phyloP scores from a whole-genome alignment of 2,797 vertebrate species.

The Craterocephalus amniculus region DNA sequence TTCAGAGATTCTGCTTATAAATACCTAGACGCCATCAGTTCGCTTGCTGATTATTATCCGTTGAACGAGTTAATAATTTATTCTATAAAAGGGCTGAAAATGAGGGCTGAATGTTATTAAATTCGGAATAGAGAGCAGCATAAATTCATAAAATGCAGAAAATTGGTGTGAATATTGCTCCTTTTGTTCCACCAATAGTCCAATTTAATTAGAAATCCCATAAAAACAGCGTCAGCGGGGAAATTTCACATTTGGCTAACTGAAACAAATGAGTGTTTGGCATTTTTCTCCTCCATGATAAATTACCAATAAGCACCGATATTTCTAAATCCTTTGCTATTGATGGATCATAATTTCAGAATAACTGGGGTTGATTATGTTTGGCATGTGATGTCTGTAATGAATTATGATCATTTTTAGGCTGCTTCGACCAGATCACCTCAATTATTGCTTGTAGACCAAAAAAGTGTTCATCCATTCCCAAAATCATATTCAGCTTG shows the following conservation, averaged over 20 bases:
- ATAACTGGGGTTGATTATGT: background rate
- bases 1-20: background rate
- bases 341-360: background rate
- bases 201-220: slow-evolving; percentile 3
- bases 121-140: background rate
- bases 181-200: slow-evolving; percentile 6
- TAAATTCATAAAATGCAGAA: slow-evolving; percentile 1
- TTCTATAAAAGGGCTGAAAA: background rate
- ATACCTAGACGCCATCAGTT: background rate
- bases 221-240: background rate
- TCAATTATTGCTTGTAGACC: background rate
- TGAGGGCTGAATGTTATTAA: background rate
- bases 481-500: background rate
- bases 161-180: slow-evolving; percentile 9
- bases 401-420: background rate
- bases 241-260: slow-evolving; percentile 1
- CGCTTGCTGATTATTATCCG: background rate
- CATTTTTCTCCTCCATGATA: background rate
- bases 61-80: background rate
- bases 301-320: background rate
- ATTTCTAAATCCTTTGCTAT: background rate
- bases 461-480: background rate
- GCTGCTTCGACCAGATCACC: background rate
- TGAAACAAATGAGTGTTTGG: background rate
- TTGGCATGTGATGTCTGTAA: background rate